phyloP scores from a whole-genome alignment of 2,797 vertebrate genomes.

The Sciaenops ocellatus region DNA sequence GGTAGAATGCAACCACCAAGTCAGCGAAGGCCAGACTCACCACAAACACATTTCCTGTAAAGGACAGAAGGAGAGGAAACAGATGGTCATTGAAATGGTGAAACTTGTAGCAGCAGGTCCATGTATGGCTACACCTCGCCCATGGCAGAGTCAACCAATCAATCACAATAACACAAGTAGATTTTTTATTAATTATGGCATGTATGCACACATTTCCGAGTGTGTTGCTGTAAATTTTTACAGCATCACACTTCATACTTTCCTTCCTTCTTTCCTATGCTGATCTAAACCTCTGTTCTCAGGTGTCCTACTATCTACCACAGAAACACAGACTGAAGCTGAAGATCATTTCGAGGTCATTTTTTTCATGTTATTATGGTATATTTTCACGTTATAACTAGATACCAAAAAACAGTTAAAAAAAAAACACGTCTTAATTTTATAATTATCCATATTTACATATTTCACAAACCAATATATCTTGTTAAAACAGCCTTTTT shows the following conservation, averaged over 20 bases:
- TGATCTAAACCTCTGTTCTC: too few species aligned
- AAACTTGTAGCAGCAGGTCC: neutral
- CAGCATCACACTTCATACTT: neutral
- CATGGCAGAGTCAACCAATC: slow-evolving; percentile 6
- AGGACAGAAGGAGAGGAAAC: slow-evolving; percentile 29
- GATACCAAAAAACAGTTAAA: too few species aligned
- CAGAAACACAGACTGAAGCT: too few species aligned
- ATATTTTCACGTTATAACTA: too few species aligned
- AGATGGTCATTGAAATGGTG: neutral
- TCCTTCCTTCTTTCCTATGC: neutral
- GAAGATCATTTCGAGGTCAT: too few species aligned
- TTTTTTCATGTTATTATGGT: too few species aligned
- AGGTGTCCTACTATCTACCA: too few species aligned
- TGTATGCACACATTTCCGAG: neutral
- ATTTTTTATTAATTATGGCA: neutral
- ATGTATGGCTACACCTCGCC: neutral
- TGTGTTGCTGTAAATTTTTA: neutral
- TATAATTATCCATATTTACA: too few species aligned
- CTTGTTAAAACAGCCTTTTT: too few species aligned
- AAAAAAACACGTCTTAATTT: too few species aligned
- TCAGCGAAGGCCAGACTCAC: slow-evolving; percentile 92
- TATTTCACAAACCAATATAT: too few species aligned
- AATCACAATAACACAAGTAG: slow-evolving; percentile 5
- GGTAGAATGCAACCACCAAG: slow-evolving; percentile 91
- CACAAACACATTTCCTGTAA: slow-evolving; percentile 90